These are phyloP conservation scores for Kradibia gibbosae DNA, from an alignment of 1,140 invertebrate species.

Conservation along the genomic window DNA sequence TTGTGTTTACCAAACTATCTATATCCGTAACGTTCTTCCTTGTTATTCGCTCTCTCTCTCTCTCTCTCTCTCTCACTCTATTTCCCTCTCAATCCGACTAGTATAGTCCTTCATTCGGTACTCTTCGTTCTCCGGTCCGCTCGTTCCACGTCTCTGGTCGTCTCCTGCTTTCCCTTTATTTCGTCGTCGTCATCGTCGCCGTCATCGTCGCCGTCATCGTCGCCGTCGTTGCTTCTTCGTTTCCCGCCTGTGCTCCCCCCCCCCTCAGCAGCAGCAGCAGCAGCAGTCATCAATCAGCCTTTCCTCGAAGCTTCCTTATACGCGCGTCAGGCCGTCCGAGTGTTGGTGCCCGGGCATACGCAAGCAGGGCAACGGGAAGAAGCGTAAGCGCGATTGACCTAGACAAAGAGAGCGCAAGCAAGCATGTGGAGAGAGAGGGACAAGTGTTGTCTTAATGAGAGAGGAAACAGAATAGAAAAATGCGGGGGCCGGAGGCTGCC, in stretches of 20 bases:
- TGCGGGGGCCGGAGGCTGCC: background rate
- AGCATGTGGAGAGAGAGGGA: background rate
- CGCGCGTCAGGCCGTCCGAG: background rate
- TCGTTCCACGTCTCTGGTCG: background rate
- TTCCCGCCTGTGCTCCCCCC: background rate
- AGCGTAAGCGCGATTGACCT: background rate
- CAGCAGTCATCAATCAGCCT: too few relatives aligned
- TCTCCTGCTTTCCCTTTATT: background rate
- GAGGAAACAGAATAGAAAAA: background rate
- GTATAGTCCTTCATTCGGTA: too few relatives aligned
- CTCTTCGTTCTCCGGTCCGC: too few relatives aligned
- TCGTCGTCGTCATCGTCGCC: too few relatives aligned
- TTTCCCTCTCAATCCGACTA: background rate
- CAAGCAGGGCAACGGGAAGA: background rate
- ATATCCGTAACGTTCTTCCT: background rate
- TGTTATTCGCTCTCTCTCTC: background rate
- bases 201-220: too few relatives aligned
- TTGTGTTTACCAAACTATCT: background rate
- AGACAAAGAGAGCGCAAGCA: constrained; percentile 32
- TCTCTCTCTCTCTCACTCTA: background rate
- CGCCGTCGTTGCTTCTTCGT: background rate
- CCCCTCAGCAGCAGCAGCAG: too few relatives aligned
- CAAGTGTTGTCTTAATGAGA: constrained; percentile 3
- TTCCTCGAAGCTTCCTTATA: background rate
- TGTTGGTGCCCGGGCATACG: too few relatives aligned